These are phyloP conservation scores for Drosophila ironensis DNA, from an alignment of 1,140 invertebrate species.

Conservation along the genomic window DNA sequence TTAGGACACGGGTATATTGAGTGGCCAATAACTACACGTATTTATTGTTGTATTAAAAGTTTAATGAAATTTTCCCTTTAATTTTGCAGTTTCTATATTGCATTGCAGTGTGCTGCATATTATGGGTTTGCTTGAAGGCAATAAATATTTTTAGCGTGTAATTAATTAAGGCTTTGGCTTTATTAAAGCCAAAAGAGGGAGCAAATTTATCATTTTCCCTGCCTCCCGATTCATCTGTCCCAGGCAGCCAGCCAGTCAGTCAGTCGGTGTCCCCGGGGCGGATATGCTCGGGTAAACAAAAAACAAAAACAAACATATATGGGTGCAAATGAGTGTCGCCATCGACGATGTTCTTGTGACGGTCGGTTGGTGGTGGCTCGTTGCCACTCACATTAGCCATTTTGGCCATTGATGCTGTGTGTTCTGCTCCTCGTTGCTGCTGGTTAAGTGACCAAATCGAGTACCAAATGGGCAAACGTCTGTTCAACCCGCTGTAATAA, in stretches of 20 bases:
- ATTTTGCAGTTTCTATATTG: too few relatives aligned
- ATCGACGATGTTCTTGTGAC: constrained; percentile 19
- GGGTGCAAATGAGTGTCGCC: constrained; percentile 65
- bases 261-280: constrained; percentile 4
- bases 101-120: too few relatives aligned
- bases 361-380: constrained; percentile 7
- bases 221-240: too few relatives aligned
- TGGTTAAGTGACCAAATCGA: constrained; percentile 64
- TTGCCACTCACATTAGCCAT: constrained; percentile 14
- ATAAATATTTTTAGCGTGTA: background rate
- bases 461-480: constrained; percentile 57
- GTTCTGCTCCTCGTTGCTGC: constrained; percentile 41
- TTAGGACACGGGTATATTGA: constrained; percentile 20
- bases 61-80: too few relatives aligned
- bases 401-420: constrained; percentile 15
- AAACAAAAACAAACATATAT: constrained; percentile 53
- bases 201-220: constrained; percentile 4
- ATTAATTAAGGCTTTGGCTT: background rate
- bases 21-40: too few relatives aligned
- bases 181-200: background rate
- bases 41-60: too few relatives aligned
- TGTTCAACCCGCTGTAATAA: constrained; percentile 77
- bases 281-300: constrained; percentile 1
- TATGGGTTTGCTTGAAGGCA: background rate
- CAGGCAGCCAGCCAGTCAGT: too few relatives aligned